Evolutionary conservation across 2,888 invertebrate species (phyloP), one percentile per base, ranked within the genome.

Genomic region (Antitype chi): DNA sequence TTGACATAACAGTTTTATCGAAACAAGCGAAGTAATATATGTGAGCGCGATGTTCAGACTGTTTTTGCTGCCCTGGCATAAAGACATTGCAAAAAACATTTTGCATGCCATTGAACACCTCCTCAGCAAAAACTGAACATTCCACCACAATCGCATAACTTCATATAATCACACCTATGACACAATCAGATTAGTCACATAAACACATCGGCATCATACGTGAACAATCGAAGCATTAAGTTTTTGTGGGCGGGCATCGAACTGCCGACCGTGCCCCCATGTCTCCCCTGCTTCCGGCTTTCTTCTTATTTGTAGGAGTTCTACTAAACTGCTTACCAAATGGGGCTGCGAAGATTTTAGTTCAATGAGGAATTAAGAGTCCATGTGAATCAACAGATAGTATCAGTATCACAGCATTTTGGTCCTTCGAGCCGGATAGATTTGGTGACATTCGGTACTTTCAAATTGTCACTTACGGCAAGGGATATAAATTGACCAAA

Each of bases 161-260:
- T 59, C 57, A 70, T 63, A 74, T 70, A 83, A 78, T 74, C 63
- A 62, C 78, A 73, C 47, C 76, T 80, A 75, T 84, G 84, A 88
- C 81, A 87, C 82, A 86, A 85, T 86, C 78, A 80, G 76, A 81
- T 89, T 85, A 88, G 86, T 89, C 86, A 83, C 76, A 84, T 73
- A 85, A 84, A 82, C 84, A 85, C 78, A 86, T 76, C 83, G 82
- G 85, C 86, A 85, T 85, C 78, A 70, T 76, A 79, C 74, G 75
- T 83, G 82, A 90, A 92, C 91, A 89, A 92, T 91, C 88, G 87
- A 78, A 85, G 84, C 90, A 89, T 91, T 89, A 88, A 87, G 89
- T 90, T 90, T 91, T 89, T 89, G 81, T 85, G 84, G 77, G 76
- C 88, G 93, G 92, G 87, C 94, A 82, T 92, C 93, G 94, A 94